A percentile compares a stretch with the other conserved stretches of the same genome.
Evolutionary conservation across 2,113 vertebrate genomes (phyloP).

Genomic region (Buteo buteo): DNA sequence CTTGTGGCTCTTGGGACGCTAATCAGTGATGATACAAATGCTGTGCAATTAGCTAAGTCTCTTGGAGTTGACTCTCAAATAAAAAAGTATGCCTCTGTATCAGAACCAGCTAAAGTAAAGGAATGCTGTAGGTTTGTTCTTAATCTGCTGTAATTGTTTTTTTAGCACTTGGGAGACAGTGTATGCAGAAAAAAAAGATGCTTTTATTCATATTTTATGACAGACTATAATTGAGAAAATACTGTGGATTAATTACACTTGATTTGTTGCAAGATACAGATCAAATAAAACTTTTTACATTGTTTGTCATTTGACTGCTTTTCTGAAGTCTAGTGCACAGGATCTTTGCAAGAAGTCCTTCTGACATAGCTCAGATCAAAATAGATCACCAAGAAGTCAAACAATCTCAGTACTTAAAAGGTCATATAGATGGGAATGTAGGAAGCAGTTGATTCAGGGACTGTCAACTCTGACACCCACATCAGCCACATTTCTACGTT

Average conservation of each 20-base stretch:
- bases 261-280: background rate
- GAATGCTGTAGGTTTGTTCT: conserved; percentile 94
- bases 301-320: conserved; percentile 32
- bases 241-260: conserved; percentile 62
- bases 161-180: background rate
- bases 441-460: background rate
- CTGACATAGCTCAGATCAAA: background rate
- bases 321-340: background rate
- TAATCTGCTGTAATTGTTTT: conserved; percentile 79
- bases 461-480: background rate
- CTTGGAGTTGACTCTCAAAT: conserved; percentile 92
- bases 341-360: background rate
- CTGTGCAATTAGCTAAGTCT: conserved; percentile 90
- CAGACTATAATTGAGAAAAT: conserved; percentile 47
- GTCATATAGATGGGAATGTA: background rate
- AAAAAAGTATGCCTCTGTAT: conserved; percentile 86
- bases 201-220: conserved; percentile 55
- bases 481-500: background rate
- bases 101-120: conserved; percentile 92
- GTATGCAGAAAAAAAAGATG: conserved; percentile 20
- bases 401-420: background rate
- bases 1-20: conserved; percentile 95
- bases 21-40: conserved; percentile 85
- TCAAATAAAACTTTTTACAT: conserved; percentile 69
- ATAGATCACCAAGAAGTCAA: background rate